phyloP scores from a whole-genome alignment of 2,797 vertebrate genomes.

The Intellagama lesueurii region DNA sequence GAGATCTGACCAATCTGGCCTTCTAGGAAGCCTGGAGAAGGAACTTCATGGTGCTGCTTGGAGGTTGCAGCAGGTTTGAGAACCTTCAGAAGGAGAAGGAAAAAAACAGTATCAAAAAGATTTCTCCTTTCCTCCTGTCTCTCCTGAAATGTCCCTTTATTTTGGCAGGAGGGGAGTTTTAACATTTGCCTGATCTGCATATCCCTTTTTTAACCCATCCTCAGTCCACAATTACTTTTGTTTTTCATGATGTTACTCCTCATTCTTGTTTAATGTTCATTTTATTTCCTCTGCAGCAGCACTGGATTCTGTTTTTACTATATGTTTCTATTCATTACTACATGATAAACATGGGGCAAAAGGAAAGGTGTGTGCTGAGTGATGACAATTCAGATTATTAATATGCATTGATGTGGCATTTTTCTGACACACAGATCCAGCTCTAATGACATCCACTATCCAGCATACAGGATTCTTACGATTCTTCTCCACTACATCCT shows the following conservation, averaged over 20 bases:
- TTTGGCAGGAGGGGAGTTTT: not conserved
- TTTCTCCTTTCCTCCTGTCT: not conserved
- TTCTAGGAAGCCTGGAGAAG: not conserved
- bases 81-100: not conserved
- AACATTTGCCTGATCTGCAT: too few species aligned
- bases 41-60: too few species aligned
- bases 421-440: not conserved
- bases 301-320: not conserved
- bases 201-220: not conserved
- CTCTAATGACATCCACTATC: not conserved
- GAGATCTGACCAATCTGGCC: not conserved
- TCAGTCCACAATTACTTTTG: not conserved
- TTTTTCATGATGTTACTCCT: too few species aligned
- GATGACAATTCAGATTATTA: too few species aligned
- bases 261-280: too few species aligned
- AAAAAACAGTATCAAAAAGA: too few species aligned
- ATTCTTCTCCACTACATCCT: not conserved
- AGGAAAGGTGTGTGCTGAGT: too few species aligned
- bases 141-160: not conserved
- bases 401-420: too few species aligned
- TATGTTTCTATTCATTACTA: too few species aligned
- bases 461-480: not conserved
- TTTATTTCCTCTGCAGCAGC: not conserved
- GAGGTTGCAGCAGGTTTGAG: not conserved
- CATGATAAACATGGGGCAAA: too few species aligned